These are phyloP conservation scores for Tetramorium simillimum DNA, from an alignment of 1,140 invertebrate genomes.

Conservation along the genomic window DNA sequence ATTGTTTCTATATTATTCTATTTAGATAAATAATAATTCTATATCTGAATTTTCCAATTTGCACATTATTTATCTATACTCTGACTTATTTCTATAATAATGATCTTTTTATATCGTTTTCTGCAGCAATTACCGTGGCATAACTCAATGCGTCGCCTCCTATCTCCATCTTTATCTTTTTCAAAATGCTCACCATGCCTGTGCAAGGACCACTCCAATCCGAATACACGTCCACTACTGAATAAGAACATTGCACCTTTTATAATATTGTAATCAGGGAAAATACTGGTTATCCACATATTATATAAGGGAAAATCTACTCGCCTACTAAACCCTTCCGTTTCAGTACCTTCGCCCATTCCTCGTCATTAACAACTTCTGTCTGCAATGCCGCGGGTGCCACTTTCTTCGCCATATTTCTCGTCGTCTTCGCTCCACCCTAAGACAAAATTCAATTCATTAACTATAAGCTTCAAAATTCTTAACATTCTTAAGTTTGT, in stretches of 20 bases:
- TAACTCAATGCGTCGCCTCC: slow-evolving; percentile 93
- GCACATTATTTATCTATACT: neutral
- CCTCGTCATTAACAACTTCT: slow-evolving; percentile 94
- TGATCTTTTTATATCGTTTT: neutral
- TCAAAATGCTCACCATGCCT: slow-evolving; percentile 94
- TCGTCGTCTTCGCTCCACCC: slow-evolving; percentile 73
- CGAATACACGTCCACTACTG: slow-evolving; percentile 96
- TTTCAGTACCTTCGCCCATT: slow-evolving; percentile 93
- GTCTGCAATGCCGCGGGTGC: slow-evolving; percentile 91
- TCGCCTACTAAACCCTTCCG: slow-evolving; percentile 93
- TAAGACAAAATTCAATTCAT: slow-evolving; percentile 51
- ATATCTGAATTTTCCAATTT: neutral
- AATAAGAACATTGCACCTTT: slow-evolving; percentile 39
- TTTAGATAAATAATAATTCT: neutral
- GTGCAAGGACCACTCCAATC: slow-evolving; percentile 96
- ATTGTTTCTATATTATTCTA: neutral
- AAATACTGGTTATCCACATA: neutral
- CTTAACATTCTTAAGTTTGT: neutral
- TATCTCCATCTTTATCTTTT: slow-evolving; percentile 95
- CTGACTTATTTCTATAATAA: neutral
- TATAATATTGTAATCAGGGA: neutral
- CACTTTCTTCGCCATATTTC: slow-evolving; percentile 89
- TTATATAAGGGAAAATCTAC: slow-evolving; percentile 22
- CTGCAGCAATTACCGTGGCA: slow-evolving; percentile 88
- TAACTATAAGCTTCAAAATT: slow-evolving; percentile 28